Evolutionary conservation across 35 echinoderm and acorn worm genomes (phyloP).

Genomic region (Acanthaster planci): DNA sequence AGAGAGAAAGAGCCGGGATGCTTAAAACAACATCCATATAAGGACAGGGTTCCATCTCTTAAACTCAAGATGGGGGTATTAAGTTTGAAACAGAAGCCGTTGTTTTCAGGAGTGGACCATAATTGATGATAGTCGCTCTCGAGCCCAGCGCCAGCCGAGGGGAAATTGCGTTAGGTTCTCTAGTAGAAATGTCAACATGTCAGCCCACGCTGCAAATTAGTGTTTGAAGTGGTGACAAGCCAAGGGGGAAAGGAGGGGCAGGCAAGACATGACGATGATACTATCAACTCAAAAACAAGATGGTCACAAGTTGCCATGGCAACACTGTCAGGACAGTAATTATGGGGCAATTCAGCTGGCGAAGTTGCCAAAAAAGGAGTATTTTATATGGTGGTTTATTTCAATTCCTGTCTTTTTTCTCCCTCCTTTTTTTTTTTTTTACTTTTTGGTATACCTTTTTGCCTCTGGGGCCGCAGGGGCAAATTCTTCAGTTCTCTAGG

Average conservation of each 20-base stretch:
- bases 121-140: constrained; percentile 20
- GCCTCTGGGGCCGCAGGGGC: too few species aligned
- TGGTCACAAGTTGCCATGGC: not conserved
- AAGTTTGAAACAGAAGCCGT: constrained; percentile 31
- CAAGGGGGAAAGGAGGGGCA: not conserved
- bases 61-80: not conserved
- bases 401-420: too few species aligned
- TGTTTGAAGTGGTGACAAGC: constrained; percentile 28
- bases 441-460: too few species aligned
- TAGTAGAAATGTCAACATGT: constrained; percentile 29
- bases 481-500: too few species aligned
- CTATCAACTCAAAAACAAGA: constrained; percentile 4
- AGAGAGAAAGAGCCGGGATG: too few species aligned
- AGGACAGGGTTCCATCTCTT: not conserved
- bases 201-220: constrained; percentile 20
- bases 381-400: too few species aligned
- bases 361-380: too few species aligned
- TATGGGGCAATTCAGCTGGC: not conserved
- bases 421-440: too few species aligned
- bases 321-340: not conserved
- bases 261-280: not conserved
- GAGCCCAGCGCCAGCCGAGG: constrained; percentile 11
- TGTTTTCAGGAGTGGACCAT: constrained; percentile 21
- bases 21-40: not conserved
- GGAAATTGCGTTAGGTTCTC: constrained; percentile 31